Evolutionary conservation across 2,888 invertebrate species (phyloP), one percentile per base, ranked within the genome.

Genomic region (Timema podura): DNA sequence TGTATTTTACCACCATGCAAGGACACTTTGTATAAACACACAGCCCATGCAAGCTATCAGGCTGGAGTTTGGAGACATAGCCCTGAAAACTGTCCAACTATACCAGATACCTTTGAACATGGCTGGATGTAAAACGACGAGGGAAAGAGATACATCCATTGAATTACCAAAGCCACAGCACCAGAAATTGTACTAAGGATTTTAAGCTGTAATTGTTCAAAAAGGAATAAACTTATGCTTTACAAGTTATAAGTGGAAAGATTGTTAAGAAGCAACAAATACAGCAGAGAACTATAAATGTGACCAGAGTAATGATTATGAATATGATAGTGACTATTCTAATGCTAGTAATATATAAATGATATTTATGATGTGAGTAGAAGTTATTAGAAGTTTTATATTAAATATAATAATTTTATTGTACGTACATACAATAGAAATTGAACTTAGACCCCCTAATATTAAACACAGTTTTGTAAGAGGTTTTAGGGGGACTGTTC

Each of bases 321-420:
- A 54, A 54, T 54, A 54, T 54, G 54, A 54, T 16, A 54, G 54
- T 54, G 54, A 54, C 54, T 54, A n/a, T 54, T 54, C 54, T 16
- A 16, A 54, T 54, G 54, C 15, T 8, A 54, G 54, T 54, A 54
- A 54, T 54, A 54, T 54, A 13, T 8, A 7, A 54, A 54, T 15
- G 8, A 54, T 54, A 54, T 54, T 5, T 54, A 16, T 10, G 54
- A 54, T 54, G 54, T 15, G 6, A 54, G 16, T n/a, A 16, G n/a
- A 54, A 13, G 54, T 54, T 54, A 54, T 54, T 10, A 54, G 13
- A 54, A 54, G 13, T 54, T 6, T 54, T 7, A 54, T 54, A 16
- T 54, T 54, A 54, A 10, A 16, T 16, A 6, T 54, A 54, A 54
- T 54, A 54, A 6, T 13, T 54, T 6, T 54, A 54, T 15, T 54